Evolutionary conservation across 2,797 vertebrate genomes (phyloP), one percentile per base, ranked within the genome.

Genomic region (Labroides dimidiatus): DNA sequence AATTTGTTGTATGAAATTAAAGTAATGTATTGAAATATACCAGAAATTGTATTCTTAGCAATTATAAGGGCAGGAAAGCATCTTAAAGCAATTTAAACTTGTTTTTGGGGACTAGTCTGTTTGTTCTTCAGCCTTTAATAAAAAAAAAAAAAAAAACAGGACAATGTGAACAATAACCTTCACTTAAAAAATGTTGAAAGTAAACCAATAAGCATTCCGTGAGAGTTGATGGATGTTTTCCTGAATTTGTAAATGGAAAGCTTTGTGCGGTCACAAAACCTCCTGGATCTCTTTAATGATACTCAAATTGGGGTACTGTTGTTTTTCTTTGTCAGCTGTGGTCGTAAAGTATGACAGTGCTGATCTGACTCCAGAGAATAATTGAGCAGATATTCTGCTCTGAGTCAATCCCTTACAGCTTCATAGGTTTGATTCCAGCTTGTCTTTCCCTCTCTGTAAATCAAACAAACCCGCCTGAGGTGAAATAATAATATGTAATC

Each of bases 381-480:
- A 80, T 77, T 82, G 84, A 81, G 71, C 53, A 81, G 69, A 79
- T 69, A 72, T 83, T 60, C 58, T 84, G 58, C 63, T 78, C 71
- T 65, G 58, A 66, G 52, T 75, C 89, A 90, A 87, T 79, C 84
- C 77, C 74, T 84, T 69, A 82, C 87, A 91, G 80, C 84, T 87
- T 83, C 82, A 33, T 33, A 33, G 30, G 87, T 88, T 89, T 78
- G 73, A 74, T 84, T 87, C 66, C 64, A 75, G 67, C 61, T 75
- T 63, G 73, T 89, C 73, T 82, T 69, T 69, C 49, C 75, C 72
- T 69, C 62, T 77, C 51, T 57, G 75, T 90, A 88, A 90, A 91
- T 91, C 86, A 23, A 80, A 81, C 78, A 79, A 72, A 87, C 82
- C 84, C 80, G 73, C 78, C 66, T 58, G 65, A 77, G 77, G 48